phyloP scores from a whole-genome alignment of 1,140 invertebrate genomes.

The Brachionus sp. region DNA sequence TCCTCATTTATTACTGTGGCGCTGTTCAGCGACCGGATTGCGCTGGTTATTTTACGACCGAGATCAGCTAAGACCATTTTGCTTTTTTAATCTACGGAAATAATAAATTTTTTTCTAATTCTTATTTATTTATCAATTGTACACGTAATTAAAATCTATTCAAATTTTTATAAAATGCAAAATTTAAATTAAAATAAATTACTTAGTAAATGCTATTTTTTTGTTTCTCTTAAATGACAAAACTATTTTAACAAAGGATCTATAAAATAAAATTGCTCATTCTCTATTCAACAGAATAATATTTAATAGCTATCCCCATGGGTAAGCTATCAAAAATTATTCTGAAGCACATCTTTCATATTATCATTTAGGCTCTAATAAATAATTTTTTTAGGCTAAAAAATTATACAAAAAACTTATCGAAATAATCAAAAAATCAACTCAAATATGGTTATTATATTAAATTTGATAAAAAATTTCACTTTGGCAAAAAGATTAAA shows the following conservation, averaged over 20 bases:
- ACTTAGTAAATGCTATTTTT: background rate
- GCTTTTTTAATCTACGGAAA: background rate
- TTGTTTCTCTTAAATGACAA: background rate
- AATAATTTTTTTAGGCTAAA: no score
- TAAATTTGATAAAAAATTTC: no score
- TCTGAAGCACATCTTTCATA: no score
- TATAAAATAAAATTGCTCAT: no score
- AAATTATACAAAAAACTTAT: no score
- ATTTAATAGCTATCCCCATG: no score
- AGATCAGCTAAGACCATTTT: constrained; percentile 99
- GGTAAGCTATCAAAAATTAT: no score
- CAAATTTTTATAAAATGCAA: background rate
- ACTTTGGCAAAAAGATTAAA: no score
- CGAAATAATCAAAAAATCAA: no score
- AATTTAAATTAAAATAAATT: background rate
- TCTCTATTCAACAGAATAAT: no score
- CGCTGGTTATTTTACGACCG: constrained; percentile 96
- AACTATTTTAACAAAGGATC: background rate
- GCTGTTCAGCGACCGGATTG: constrained; percentile 91
- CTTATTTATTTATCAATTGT: background rate
- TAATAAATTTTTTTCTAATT: background rate
- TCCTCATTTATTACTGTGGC: constrained; percentile 96
- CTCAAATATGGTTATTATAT: no score
- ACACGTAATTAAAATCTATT: constrained; percentile 25
- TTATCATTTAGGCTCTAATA: no score